Evolutionary conservation across 2,888 invertebrate genomes (phyloP).

Genomic region (Pyrgus malvae): DNA sequence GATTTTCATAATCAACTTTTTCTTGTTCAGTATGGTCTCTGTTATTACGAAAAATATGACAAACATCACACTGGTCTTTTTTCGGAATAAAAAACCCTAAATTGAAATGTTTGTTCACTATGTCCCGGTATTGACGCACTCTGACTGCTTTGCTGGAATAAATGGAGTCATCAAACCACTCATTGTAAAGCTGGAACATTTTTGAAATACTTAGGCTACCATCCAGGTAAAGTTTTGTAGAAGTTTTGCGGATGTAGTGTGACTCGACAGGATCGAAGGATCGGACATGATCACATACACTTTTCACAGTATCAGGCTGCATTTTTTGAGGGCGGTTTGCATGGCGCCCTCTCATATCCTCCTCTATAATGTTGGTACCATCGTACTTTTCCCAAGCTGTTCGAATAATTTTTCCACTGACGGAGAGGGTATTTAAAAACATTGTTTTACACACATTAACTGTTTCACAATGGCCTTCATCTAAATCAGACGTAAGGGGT

Average conservation of each 20-base stretch:
- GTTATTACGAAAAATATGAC: too few species aligned
- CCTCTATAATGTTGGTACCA: not conserved
- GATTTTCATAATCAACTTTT: too few species aligned
- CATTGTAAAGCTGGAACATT: not conserved
- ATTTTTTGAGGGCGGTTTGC: not conserved
- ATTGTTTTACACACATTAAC: not conserved
- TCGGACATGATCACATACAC: not conserved
- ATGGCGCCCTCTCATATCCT: not conserved
- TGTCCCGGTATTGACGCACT: not conserved
- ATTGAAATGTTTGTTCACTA: too few species aligned
- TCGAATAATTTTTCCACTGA: not conserved
- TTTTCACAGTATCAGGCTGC: not conserved
- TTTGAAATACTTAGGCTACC: not conserved
- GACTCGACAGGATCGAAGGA: not conserved
- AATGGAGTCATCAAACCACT: not conserved
- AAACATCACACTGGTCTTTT: too few species aligned
- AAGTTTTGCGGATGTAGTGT: not conserved
- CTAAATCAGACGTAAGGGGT: not conserved
- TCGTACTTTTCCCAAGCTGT: not conserved
- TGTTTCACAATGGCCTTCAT: not conserved
- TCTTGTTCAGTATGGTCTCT: too few species aligned
- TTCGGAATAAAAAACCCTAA: too few species aligned
- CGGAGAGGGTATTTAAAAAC: not conserved
- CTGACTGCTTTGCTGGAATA: too few species aligned
- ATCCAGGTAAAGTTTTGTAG: not conserved